These are phyloP conservation scores for Cynopterus brachyotis DNA, from an alignment of 2,113 vertebrate species.

Conservation along the genomic window DNA sequence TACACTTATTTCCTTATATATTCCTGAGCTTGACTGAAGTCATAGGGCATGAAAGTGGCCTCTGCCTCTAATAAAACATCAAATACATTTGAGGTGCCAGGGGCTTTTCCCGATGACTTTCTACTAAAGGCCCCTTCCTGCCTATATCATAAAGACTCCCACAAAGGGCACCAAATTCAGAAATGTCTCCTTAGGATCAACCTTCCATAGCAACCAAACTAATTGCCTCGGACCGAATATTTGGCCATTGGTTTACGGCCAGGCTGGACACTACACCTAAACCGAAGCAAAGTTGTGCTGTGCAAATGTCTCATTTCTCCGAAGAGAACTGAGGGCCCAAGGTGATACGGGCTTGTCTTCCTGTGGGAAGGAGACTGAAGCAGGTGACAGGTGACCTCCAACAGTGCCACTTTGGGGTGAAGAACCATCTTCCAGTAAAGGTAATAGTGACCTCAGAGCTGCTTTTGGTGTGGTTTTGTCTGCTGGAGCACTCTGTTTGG, in stretches of 20 bases:
- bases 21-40: constrained; percentile 9
- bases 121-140: not conserved
- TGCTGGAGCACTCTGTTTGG: not conserved
- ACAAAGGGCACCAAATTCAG: not conserved
- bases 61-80: constrained; percentile 33
- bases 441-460: not conserved
- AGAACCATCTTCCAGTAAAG: not conserved
- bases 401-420: not conserved
- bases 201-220: not conserved
- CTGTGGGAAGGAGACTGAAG: not conserved
- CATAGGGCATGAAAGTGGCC: not conserved
- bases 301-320: not conserved
- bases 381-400: not conserved
- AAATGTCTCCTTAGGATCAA: not conserved
- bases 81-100: not conserved
- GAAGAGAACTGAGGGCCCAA: not conserved
- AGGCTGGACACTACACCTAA: not conserved
- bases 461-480: not conserved
- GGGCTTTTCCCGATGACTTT: not conserved
- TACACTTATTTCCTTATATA: not conserved
- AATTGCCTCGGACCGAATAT: not conserved
- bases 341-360: not conserved
- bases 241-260: not conserved
- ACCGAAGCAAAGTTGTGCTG: not conserved
- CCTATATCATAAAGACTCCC: not conserved